Conservation (phyloP, 2,888 invertebrate species). For the Athalia cordata region DNA sequence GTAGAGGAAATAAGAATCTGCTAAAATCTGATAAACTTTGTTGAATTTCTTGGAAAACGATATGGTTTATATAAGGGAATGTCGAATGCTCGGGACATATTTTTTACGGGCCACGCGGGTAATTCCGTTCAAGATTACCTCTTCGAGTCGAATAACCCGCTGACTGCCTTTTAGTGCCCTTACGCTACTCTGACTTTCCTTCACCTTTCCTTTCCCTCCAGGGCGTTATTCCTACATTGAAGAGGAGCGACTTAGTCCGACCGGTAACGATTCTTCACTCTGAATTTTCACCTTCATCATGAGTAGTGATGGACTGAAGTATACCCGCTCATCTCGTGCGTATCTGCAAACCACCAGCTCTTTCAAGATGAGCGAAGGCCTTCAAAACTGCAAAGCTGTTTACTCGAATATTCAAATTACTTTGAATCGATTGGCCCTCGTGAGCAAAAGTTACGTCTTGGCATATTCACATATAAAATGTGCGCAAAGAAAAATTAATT, state of each 20-base stretch:
- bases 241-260: slow-evolving; percentile 27
- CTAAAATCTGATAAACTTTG: neutral
- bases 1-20: too few species aligned
- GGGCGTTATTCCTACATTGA: slow-evolving; percentile 25
- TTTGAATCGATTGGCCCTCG: too few species aligned
- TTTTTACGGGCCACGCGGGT: slow-evolving; percentile 38
- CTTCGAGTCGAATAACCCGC: slow-evolving; percentile 33
- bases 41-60: slow-evolving; percentile 4
- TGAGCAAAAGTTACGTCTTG: too few species aligned
- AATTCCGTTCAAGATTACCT: slow-evolving; percentile 33
- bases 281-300: slow-evolving; percentile 5
- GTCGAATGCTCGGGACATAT: neutral
- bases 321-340: neutral
- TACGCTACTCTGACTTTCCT: slow-evolving; percentile 32
- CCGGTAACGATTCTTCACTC: slow-evolving; percentile 25
- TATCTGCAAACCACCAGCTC: neutral
- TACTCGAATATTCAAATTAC: too few species aligned
- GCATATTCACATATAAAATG: too few species aligned
- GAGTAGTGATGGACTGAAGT: neutral
- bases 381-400: slow-evolving; percentile 16
- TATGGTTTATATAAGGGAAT: neutral
- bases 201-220: neutral
- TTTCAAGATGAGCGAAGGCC: slow-evolving; percentile 40
- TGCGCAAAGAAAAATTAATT: too few species aligned
- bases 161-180: slow-evolving; percentile 41